Evolutionary conservation across 2,888 invertebrate genomes (phyloP).

Genomic region (Macrophya annulata): DNA sequence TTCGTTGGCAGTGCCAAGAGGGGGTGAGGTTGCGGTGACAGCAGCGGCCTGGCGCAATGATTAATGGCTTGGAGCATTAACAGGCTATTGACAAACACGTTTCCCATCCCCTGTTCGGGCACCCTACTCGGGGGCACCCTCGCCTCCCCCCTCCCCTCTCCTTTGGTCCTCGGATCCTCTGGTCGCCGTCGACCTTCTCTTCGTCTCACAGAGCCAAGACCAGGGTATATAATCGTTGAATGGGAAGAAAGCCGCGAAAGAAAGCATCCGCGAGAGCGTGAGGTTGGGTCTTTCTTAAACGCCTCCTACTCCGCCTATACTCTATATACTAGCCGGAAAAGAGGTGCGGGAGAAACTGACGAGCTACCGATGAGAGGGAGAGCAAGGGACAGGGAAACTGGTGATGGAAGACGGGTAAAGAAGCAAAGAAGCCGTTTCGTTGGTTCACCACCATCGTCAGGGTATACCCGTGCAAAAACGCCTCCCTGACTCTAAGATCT

Average conservation of each 20-base stretch:
- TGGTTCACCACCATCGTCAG: conserved; percentile 12
- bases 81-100: conserved; percentile 80
- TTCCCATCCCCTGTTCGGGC: conserved; percentile 68
- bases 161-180: conserved; percentile 57
- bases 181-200: conserved; percentile 59
- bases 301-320: conserved; percentile 57
- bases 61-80: conserved; percentile 80
- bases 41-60: conserved; percentile 77
- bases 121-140: conserved; percentile 41
- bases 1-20: conserved; percentile 60
- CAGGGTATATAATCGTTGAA: conserved; percentile 67
- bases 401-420: conserved; percentile 36
- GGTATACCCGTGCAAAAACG: conserved; percentile 34
- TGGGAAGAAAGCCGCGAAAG: conserved; percentile 66
- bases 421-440: conserved; percentile 51
- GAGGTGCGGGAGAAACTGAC: conserved; percentile 34
- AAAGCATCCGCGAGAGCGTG: conserved; percentile 67
- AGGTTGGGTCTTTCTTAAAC: conserved; percentile 71
- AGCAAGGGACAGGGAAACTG: conserved; percentile 18
- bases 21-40: conserved; percentile 71
- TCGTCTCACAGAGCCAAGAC: conserved; percentile 32
- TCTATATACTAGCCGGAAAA: conserved; percentile 9
- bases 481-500: conserved; percentile 25
- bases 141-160: no score
- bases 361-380: not conserved